Evolutionary conservation across 37 sponge, comb jelly and placozoan genomes (phyloP), one percentile per base, ranked within the genome.

Genomic region (Chondrilla cf. caribensis): DNA sequence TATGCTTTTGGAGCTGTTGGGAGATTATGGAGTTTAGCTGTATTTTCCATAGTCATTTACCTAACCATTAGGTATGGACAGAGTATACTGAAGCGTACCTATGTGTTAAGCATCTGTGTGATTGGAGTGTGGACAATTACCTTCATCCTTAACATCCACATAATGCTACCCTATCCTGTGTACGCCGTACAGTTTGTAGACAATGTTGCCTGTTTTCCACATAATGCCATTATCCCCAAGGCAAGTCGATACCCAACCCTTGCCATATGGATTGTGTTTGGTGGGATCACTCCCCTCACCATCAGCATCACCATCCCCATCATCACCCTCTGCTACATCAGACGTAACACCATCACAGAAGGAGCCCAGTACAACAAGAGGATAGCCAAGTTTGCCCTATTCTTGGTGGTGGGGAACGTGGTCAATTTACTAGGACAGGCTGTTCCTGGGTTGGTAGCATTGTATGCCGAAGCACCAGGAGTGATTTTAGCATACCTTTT

Each of bases 281-380:
- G 68, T 26, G 68, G 68, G 1, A 1, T 67, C 32, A 26, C 4
- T 29, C 68, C 68, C 33, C 68, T 67, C 26, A 26, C 2, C 4
- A n/a, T 67, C 33, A 67, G 68, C 33, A 29, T 33, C 17, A 33
- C 35, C 31, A 33, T 67, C 68, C 68, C 68, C 26, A 29, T 5
- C 31, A 33, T 67, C 35, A 33, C 35, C 29, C 68, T 67, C 35
- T 67, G 68, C 33, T 67, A 31, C 68, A 67, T 67, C 68, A 67
- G 29, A 33, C 68, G 68, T 33, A 28, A 67, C 68, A 67, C 35
- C 32, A 26, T 67, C 15, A 67, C 33, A 29, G 68, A 67, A 33
- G 68, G 68, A 6, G 68, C 35, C 1, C 31, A 67, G 17, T 29
- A 29, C 68, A 67, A 67, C 31, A 28, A 33, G 33, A 33, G 17